phyloP scores from a whole-genome alignment of 2,113 vertebrate species.

The Caranx ignobilis region DNA sequence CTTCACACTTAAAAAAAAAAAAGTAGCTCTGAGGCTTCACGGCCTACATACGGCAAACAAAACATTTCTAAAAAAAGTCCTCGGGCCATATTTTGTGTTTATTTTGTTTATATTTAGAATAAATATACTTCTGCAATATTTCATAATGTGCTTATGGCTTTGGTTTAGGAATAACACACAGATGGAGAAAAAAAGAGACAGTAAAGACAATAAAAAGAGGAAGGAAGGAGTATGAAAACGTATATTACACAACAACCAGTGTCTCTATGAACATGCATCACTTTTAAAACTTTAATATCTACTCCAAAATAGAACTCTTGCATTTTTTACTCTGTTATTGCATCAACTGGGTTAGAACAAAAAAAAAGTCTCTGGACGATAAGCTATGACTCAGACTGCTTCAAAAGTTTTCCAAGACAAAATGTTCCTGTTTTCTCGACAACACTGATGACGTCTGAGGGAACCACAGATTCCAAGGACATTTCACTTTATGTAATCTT shows the following conservation, averaged over 20 bases:
- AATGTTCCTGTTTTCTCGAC: not conserved
- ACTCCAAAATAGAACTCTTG: constrained; percentile 50
- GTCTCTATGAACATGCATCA: constrained; percentile 13
- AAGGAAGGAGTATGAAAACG: constrained; percentile 1
- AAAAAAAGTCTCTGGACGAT: constrained; percentile 11
- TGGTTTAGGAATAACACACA: not conserved
- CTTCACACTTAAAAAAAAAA: constrained; percentile 15
- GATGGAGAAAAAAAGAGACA: not conserved
- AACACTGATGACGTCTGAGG: not conserved
- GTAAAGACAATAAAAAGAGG: constrained; percentile 5
- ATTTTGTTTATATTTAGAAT: not conserved
- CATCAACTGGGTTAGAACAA: constrained; percentile 51
- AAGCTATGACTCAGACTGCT: not conserved
- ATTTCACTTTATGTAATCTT: constrained; percentile 4
- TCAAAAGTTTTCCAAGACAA: not conserved
- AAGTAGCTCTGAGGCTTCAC: constrained; percentile 4
- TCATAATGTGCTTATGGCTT: not conserved
- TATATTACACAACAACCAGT: not conserved
- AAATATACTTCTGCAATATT: not conserved
- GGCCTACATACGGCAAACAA: constrained; percentile 42
- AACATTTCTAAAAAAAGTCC: not conserved
- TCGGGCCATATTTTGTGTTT: not conserved
- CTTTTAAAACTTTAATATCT: constrained; percentile 37
- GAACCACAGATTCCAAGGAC: not conserved
- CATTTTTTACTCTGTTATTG: constrained; percentile 55